phyloP scores from a whole-genome alignment of 2,797 vertebrate species.

The Typhlichthys subterraneus region DNA sequence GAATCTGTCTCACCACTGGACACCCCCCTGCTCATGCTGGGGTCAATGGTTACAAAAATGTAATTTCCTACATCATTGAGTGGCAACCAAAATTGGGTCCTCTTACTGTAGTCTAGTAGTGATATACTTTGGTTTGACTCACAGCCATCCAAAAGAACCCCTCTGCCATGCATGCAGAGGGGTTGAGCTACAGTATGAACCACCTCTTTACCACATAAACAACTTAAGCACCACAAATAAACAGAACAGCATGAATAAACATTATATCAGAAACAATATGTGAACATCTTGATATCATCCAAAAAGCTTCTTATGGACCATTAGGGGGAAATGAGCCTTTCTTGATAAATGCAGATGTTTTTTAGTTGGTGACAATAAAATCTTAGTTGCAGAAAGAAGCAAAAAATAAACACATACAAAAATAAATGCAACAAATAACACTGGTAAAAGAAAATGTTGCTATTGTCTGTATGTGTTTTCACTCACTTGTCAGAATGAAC shows the following conservation, averaged over 20 bases:
- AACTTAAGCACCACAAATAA: no score
- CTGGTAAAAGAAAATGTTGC: constrained; percentile 7
- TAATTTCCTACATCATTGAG: constrained; percentile 19
- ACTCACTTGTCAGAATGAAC: constrained; percentile 18
- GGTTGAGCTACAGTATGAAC: no score
- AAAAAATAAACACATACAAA: neutral
- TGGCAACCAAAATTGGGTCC: constrained; percentile 23
- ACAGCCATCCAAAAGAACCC: no score
- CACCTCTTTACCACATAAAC: no score
- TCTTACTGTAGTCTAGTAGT: constrained; percentile 5
- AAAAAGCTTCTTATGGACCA: no score
- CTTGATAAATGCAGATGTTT: no score
- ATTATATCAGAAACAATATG: no score
- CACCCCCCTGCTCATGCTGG: constrained; percentile 12
- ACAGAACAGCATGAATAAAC: no score
- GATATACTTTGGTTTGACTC: constrained; percentile 10
- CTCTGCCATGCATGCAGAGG: no score
- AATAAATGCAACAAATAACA: constrained; percentile 9
- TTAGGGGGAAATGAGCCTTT: no score
- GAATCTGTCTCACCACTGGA: constrained; percentile 37
- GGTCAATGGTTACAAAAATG: constrained; percentile 23
- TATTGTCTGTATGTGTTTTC: constrained; percentile 22
- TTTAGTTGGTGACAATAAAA: neutral
- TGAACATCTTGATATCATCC: no score
- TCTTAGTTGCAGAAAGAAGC: neutral